A percentile compares a stretch with the other conserved stretches of the same genome.
Conservation (phyloP, 2,113 vertebrate species). For the Ailuropoda melanoleuca region DNA sequence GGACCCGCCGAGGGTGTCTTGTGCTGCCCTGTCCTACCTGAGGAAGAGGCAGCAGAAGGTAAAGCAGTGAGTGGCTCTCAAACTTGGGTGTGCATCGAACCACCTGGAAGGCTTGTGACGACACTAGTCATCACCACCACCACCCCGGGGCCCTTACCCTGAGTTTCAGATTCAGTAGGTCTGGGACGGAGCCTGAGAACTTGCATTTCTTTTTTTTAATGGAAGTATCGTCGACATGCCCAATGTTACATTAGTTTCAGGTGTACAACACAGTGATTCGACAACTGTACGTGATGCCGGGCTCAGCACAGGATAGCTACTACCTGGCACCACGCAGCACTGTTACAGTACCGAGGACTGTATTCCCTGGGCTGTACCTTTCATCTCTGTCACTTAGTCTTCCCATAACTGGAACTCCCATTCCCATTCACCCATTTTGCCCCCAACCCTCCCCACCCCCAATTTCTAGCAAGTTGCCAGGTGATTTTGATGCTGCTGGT, state of each 20-base stretch:
- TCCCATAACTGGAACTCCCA: not conserved
- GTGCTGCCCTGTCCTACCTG: not conserved
- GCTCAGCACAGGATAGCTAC: not conserved
- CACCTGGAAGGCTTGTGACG: not conserved
- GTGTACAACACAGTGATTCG: not conserved
- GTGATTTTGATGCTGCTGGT: not conserved
- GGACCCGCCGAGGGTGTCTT: conserved; percentile 23
- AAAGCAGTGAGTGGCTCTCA: not conserved
- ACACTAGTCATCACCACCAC: fast-evolving
- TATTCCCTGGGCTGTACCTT: not conserved
- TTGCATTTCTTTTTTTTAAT: not conserved
- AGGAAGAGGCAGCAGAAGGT: not conserved
- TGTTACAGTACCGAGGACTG: fast-evolving
- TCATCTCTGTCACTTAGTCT: not conserved
- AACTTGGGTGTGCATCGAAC: fast-evolving
- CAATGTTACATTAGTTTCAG: not conserved
- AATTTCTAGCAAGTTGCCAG: not conserved
- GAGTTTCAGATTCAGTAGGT: not conserved
- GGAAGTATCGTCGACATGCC: not conserved
- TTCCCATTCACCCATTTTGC: not conserved
- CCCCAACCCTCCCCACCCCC: not conserved
- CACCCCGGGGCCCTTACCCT: fast-evolving
- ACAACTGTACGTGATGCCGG: not conserved
- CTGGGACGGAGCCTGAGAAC: not conserved
- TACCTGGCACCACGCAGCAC: not conserved